A percentile compares a stretch with the other conserved stretches of the same genome.
These are phyloP conservation scores for Notothenia rossii DNA, from an alignment of 2,113 vertebrate genomes.

Conservation along the genomic window DNA sequence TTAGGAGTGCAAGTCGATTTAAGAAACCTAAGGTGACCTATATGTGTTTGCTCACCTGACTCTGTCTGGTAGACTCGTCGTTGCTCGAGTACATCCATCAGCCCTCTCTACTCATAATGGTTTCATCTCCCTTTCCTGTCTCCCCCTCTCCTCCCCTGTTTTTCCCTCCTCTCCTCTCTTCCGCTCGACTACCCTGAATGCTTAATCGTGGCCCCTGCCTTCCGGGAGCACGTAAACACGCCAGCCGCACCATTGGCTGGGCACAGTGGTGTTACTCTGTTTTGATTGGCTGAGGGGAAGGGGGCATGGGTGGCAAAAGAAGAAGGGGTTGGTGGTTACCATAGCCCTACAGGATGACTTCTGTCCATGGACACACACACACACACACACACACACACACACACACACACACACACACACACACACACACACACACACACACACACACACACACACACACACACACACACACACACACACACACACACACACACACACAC, in stretches of 20 bases:
- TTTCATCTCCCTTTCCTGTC: constrained; percentile 44
- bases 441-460: constrained; percentile 14
- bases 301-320: constrained; percentile 62
- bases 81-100: constrained; percentile 68
- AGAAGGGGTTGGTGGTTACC: constrained; percentile 71
- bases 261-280: constrained; percentile 39
- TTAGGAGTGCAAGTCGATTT: constrained; percentile 8
- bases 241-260: constrained; percentile 71
- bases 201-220: constrained; percentile 76
- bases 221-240: constrained; percentile 78
- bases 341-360: constrained; percentile 64
- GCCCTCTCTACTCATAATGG: constrained; percentile 73
- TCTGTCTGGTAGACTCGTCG: constrained; percentile 48
- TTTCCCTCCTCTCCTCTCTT: constrained; percentile 57
- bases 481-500: constrained; percentile 29
- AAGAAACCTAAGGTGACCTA: constrained; percentile 24
- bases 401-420: constrained; percentile 27
- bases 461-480: constrained; percentile 21
- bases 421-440: constrained; percentile 15
- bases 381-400: constrained; percentile 26
- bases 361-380: constrained; percentile 45
- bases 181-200: constrained; percentile 79
- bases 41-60: constrained; percentile 62
- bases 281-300: constrained; percentile 65
- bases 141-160: constrained; percentile 26